phyloP scores from a whole-genome alignment of 2,888 invertebrate species.

The Dicyrtoma fusca region DNA sequence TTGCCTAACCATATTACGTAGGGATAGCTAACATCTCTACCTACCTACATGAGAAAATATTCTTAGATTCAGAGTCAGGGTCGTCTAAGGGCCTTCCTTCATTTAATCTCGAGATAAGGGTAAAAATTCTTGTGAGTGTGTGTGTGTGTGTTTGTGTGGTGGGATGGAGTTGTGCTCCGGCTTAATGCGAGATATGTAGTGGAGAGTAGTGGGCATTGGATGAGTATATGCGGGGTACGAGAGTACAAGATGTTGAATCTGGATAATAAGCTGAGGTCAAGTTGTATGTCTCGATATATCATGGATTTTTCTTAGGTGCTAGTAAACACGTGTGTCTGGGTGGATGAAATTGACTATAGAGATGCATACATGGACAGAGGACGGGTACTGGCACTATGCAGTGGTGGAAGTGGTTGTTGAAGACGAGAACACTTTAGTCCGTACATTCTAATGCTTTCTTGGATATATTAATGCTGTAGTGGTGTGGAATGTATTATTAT shows the following conservation, averaged over 20 bases:
- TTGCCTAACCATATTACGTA: conserved; percentile 3
- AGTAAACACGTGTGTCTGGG: conserved; percentile 20
- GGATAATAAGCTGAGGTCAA: conserved; percentile 19
- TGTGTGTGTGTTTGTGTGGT: conserved; percentile 3
- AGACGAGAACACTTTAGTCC: no score
- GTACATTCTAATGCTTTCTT: no score
- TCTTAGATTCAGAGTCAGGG: conserved; percentile 2
- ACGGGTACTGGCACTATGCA: background rate
- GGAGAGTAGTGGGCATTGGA: background rate
- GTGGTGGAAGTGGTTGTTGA: no score
- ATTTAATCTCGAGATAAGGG: background rate
- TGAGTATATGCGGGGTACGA: background rate
- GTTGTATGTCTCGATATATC: background rate
- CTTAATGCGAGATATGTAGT: background rate
- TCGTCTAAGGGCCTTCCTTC: conserved; percentile 18
- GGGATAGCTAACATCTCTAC: background rate
- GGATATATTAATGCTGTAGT: no score
- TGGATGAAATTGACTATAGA: conserved; percentile 1
- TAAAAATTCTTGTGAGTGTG: background rate
- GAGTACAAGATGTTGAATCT: conserved; percentile 10
- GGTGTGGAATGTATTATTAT: no score
- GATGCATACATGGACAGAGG: background rate
- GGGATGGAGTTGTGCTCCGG: no score
- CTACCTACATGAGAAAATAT: no score
- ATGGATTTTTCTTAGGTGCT: conserved; percentile 4